Conservation (phyloP, 2,113 vertebrate genomes). For the Clarias magur region DNA sequence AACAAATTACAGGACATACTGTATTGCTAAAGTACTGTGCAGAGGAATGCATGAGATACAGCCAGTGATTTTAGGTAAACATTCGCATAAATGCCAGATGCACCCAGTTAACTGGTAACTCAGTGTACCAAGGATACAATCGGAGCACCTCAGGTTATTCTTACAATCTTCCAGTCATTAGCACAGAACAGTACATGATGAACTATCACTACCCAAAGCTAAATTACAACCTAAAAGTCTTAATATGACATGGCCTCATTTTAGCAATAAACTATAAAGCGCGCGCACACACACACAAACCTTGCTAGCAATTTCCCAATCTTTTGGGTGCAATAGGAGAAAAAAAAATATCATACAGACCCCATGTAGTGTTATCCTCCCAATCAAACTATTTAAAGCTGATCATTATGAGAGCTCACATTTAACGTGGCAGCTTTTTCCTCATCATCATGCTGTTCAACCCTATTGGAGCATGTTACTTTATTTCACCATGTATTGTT, state of each 20-base stretch:
- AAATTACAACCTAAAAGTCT: neutral
- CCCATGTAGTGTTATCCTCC: neutral
- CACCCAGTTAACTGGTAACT: neutral
- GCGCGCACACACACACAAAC: too few relatives aligned
- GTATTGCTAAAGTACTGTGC: too few relatives aligned
- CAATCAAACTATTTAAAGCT: neutral
- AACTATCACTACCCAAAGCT: neutral
- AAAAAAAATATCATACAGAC: neutral
- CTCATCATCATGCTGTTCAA: neutral
- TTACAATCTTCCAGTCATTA: neutral
- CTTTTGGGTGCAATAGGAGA: neutral
- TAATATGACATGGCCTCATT: neutral
- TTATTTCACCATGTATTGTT: constrained; percentile 28
- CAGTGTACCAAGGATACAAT: neutral
- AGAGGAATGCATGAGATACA: neutral
- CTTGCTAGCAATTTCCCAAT: neutral
- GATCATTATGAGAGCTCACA: neutral
- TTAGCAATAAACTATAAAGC: neutral
- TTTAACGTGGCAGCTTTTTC: neutral
- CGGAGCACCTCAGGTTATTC: neutral
- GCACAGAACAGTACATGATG: neutral
- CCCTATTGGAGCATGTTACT: constrained; percentile 16
- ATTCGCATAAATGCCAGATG: neutral
- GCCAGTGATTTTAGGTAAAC: neutral
- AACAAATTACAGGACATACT: too few relatives aligned